Evolutionary conservation across 2,113 vertebrate genomes (phyloP).

Genomic region (Delphinapterus leucas): DNA sequence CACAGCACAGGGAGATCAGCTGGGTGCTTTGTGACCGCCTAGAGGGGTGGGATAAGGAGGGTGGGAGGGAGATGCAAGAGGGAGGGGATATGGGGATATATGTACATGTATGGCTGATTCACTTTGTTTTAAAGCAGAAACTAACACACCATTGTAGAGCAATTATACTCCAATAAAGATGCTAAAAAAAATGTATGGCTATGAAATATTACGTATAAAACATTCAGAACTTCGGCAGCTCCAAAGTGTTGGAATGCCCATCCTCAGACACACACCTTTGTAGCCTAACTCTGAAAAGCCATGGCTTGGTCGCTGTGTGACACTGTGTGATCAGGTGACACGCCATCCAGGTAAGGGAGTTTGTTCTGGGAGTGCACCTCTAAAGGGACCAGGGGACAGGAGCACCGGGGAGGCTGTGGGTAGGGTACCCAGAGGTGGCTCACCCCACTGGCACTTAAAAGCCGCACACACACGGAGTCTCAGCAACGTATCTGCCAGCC

Average conservation of each 20-base stretch:
- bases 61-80: no score
- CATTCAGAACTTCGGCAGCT: no score
- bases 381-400: neutral
- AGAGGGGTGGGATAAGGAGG: no score
- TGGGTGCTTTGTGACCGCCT: no score
- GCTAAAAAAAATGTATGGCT: accelerated
- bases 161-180: no score
- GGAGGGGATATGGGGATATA: no score
- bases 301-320: neutral
- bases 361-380: neutral
- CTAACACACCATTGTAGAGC: no score
- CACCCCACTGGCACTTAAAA: neutral
- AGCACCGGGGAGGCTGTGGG: neutral
- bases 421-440: accelerated
- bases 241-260: accelerated
- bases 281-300: neutral
- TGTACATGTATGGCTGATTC: no score
- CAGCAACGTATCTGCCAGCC: accelerated
- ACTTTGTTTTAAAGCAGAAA: no score
- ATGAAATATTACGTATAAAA: neutral
- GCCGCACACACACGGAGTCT: accelerated
- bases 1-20: no score
- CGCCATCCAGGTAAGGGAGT: accelerated
- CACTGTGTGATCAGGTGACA: neutral
- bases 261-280: accelerated